Evolutionary conservation across 2,113 vertebrate species (phyloP).

Genomic region (Hepsetus odoe): DNA sequence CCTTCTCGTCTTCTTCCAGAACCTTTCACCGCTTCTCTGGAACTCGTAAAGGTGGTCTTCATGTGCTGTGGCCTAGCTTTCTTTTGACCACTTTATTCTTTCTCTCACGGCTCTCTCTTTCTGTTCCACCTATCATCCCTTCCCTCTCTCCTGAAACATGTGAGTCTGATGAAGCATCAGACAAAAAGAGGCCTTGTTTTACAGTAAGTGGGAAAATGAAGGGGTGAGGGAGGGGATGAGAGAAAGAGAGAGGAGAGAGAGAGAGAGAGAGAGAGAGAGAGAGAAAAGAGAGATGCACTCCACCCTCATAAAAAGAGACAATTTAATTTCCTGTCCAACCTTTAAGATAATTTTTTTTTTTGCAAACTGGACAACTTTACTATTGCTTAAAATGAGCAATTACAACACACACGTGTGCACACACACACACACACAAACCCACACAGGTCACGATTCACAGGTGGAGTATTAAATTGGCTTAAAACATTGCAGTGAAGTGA

Average conservation of each 20-base stretch:
- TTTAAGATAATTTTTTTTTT: constrained; percentile 45
- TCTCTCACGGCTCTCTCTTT: constrained; percentile 61
- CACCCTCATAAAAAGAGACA: constrained; percentile 18
- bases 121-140: constrained; percentile 55
- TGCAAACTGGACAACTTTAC: too few relatives aligned
- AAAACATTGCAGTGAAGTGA: background rate
- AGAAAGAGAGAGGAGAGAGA: constrained; percentile 25
- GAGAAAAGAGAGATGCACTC: constrained; percentile 29
- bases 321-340: constrained; percentile 51
- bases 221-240: constrained; percentile 45
- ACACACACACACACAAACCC: constrained; percentile 6
- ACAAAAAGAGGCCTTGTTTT: constrained; percentile 78
- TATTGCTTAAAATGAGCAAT: too few relatives aligned
- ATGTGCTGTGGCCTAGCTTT: background rate
- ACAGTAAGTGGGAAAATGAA: constrained; percentile 59
- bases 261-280: constrained; percentile 36
- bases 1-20: background rate
- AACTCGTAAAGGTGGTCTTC: background rate
- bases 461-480: constrained; percentile 13
- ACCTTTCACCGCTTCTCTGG: background rate
- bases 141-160: constrained; percentile 63
- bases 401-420: background rate
- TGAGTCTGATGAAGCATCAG: constrained; percentile 75
- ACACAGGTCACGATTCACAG: background rate
- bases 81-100: constrained; percentile 2